Percentiles rank a stretch among this genome's conserved stretches.
Conservation (phyloP, 2,113 vertebrate genomes). For the Ursus arctos region DNA sequence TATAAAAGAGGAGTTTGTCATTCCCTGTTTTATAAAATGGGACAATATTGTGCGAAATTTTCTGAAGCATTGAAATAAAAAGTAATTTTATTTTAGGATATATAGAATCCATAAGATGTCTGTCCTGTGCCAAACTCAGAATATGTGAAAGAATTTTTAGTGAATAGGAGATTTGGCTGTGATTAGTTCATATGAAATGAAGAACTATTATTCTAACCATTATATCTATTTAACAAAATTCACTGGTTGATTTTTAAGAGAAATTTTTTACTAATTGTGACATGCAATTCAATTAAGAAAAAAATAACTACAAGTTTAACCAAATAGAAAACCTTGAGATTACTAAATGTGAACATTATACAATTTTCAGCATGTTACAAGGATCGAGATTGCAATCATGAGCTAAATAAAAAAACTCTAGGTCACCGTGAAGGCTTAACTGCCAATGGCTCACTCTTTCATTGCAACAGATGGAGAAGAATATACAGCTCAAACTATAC, state of each 20-base stretch:
- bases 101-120: not conserved
- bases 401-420: not conserved
- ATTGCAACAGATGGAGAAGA: not conserved
- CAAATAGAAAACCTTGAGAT: not conserved
- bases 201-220: not conserved
- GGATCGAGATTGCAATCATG: not conserved
- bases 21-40: conserved; percentile 21
- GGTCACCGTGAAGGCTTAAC: not conserved
- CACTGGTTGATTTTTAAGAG: not conserved
- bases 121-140: not conserved
- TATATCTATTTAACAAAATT: not conserved
- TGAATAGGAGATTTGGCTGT: not conserved
- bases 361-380: not conserved
- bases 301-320: not conserved
- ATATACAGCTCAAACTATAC: not conserved
- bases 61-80: conserved; percentile 1
- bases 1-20: not conserved
- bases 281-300: not conserved
- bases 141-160: not conserved
- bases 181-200: not conserved
- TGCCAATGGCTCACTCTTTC: not conserved
- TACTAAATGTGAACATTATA: not conserved
- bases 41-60: not conserved
- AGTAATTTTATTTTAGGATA: not conserved
- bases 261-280: not conserved